These are phyloP conservation scores for Cepaea hortensis DNA, from an alignment of 2,888 invertebrate species.

Conservation along the genomic window DNA sequence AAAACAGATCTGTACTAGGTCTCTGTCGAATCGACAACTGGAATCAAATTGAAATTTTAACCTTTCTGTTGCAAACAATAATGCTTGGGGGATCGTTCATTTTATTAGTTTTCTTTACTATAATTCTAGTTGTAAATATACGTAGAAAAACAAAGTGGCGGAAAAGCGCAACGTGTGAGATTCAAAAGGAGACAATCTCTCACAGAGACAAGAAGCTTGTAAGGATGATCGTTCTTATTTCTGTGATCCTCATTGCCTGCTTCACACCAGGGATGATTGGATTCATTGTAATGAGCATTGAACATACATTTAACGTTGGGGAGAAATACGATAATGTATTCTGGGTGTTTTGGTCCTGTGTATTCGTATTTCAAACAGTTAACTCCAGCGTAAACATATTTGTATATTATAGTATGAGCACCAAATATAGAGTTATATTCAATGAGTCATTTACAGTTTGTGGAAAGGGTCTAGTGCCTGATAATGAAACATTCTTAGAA, in stretches of 20 bases:
- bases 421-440: conserved; percentile 23
- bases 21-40: not conserved
- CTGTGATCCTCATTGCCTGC: conserved; percentile 22
- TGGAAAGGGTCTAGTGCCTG: not conserved
- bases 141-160: conserved; percentile 22
- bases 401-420: conserved; percentile 44
- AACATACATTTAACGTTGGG: conserved; percentile 4
- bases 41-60: not conserved
- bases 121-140: not conserved
- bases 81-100: conserved; percentile 1
- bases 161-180: not conserved
- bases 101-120: not conserved
- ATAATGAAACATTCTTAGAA: no score
- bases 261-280: conserved; percentile 27
- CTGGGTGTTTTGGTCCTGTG: not conserved
- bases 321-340: not conserved
- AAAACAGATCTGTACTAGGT: conserved; percentile 22
- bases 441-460: not conserved
- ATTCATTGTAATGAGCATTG: not conserved
- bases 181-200: not conserved
- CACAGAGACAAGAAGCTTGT: not conserved
- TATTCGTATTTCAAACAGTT: conserved; percentile 15
- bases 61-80: conserved; percentile 6
- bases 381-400: conserved; percentile 44
- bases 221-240: not conserved